Percentiles rank a stretch among this genome's conserved stretches.
phyloP scores from a whole-genome alignment of 2,797 vertebrate species.

The Anguilla pacifica region DNA sequence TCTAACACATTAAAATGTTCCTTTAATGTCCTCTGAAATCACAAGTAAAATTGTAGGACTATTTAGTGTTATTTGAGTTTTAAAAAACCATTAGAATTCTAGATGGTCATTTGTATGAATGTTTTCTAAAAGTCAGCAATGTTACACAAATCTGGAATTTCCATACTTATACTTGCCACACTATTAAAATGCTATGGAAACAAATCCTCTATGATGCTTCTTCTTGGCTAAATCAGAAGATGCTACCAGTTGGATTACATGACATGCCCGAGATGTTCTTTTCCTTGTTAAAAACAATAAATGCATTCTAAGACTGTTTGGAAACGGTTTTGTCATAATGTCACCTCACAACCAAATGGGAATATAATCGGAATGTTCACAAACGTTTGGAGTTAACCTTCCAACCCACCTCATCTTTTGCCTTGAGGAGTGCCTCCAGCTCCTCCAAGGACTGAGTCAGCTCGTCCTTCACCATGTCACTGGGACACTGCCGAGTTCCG shows the following conservation, averaged over 20 bases:
- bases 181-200: background rate
- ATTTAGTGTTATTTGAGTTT: too few relatives aligned
- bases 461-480: constrained; percentile 80
- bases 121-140: too few relatives aligned
- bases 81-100: too few relatives aligned
- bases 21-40: too few relatives aligned
- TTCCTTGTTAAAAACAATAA: background rate
- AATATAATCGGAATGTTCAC: background rate
- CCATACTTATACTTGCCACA: background rate
- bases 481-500: constrained; percentile 67
- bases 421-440: constrained; percentile 87
- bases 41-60: too few relatives aligned
- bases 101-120: too few relatives aligned
- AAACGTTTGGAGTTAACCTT: background rate
- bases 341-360: background rate
- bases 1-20: too few relatives aligned
- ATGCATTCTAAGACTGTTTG: background rate
- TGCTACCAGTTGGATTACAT: background rate
- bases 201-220: background rate
- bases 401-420: constrained; percentile 85
- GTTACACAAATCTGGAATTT: background rate
- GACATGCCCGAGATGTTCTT: background rate
- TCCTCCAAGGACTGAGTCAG: constrained; percentile 84
- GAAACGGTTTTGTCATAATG: background rate
- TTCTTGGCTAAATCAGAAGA: background rate